A percentile compares a stretch with the other conserved stretches of the same genome.
Conservation (phyloP, 2,113 vertebrate species). For the Amphilophus citrinellus region DNA sequence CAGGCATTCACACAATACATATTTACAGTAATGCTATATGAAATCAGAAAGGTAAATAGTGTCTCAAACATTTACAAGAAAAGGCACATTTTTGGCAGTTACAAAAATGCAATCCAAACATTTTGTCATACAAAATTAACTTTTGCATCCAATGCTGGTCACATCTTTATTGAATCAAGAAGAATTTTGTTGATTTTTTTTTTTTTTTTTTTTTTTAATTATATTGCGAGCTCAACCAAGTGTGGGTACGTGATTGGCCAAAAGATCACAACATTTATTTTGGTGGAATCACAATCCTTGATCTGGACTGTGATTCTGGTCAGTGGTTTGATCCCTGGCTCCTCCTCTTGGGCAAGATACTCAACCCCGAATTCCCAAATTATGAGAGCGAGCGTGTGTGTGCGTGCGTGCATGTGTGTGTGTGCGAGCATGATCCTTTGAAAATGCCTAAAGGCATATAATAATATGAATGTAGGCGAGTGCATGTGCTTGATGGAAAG, state of each 20-base stretch:
- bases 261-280: not conserved
- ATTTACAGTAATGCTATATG: conserved; percentile 2
- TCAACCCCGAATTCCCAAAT: not conserved
- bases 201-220: not conserved
- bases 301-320: not conserved
- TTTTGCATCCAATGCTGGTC: not conserved
- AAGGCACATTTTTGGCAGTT: not conserved
- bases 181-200: not conserved
- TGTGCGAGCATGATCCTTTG: not conserved
- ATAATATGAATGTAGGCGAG: not conserved
- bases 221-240: conserved; percentile 5
- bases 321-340: not conserved
- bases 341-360: not conserved
- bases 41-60: conserved; percentile 1
- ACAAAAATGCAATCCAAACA: not conserved
- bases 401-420: too few relatives aligned
- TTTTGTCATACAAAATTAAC: conserved; percentile 9
- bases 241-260: not conserved
- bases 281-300: not conserved
- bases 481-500: not conserved
- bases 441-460: too few relatives aligned
- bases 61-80: conserved; percentile 7
- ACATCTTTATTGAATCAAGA: conserved; percentile 5
- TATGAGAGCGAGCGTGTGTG: not conserved
- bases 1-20: not conserved